Evolutionary conservation across 2,113 vertebrate genomes (phyloP).

Genomic region (Anoura caudifer): DNA sequence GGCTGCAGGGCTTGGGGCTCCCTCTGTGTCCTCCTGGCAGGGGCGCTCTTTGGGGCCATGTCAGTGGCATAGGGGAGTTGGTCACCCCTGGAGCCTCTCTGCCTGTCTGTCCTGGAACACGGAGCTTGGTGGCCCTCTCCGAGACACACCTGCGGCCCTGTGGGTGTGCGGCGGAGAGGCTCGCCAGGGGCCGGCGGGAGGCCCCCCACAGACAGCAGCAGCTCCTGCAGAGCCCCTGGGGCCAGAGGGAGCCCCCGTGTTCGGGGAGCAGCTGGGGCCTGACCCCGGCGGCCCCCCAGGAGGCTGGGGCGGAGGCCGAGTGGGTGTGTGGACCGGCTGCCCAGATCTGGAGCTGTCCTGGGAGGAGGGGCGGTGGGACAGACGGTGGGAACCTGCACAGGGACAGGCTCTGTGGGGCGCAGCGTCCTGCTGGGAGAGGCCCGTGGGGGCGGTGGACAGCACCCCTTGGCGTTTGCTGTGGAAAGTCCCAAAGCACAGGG

Average conservation of each 20-base stretch:
- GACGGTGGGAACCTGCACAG: too few species aligned
- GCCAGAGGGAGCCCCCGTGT: accelerated
- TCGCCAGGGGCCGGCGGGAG: accelerated
- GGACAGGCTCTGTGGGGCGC: accelerated
- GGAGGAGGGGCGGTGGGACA: too few species aligned
- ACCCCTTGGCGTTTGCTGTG: accelerated
- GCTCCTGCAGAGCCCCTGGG: not conserved
- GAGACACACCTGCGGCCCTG: not conserved
- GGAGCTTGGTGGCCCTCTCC: not conserved
- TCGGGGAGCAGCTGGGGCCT: accelerated
- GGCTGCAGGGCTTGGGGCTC: too few species aligned
- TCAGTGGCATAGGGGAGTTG: accelerated
- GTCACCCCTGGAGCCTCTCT: not conserved
- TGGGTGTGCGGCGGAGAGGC: not conserved
- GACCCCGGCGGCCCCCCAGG: not conserved
- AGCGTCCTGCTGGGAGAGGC: too few species aligned
- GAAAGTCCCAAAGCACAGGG: accelerated
- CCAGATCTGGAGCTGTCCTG: not conserved
- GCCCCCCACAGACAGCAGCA: not conserved
- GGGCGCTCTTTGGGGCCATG: accelerated
- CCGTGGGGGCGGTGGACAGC: accelerated
- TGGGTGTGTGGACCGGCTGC: accelerated
- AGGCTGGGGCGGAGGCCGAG: accelerated
- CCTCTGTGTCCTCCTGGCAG: accelerated
- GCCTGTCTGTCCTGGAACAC: not conserved